Evolutionary conservation across 2,888 invertebrate species (phyloP).

Genomic region (Rhagium mordax): DNA sequence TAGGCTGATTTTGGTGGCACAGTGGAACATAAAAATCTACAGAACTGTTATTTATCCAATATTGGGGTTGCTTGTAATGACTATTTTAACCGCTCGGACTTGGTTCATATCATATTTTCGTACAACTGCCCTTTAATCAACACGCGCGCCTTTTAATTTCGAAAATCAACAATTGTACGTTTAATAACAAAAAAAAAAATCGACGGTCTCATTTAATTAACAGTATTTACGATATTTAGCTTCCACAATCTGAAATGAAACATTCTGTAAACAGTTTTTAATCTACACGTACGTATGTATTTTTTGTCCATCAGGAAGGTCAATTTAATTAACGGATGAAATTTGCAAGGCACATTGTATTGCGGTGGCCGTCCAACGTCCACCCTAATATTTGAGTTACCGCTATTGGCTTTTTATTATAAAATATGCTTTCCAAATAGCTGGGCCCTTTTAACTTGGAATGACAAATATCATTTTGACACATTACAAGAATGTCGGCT

Average conservation of each 20-base stretch:
- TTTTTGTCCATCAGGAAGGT: not conserved
- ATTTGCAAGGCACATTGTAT: not conserved
- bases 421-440: constrained; percentile 7
- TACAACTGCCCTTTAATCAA: too few species aligned
- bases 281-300: not conserved
- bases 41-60: too few species aligned
- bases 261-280: not conserved
- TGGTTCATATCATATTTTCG: too few species aligned
- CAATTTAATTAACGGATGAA: not conserved
- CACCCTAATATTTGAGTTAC: not conserved
- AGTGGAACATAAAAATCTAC: too few species aligned
- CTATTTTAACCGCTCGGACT: too few species aligned
- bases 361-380: not conserved
- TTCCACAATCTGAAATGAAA: not conserved
- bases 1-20: too few species aligned
- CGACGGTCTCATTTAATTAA: not conserved
- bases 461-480: constrained; percentile 28
- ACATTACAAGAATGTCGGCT: not conserved
- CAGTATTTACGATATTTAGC: not conserved
- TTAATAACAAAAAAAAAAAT: not conserved
- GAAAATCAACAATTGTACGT: not conserved
- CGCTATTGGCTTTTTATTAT: not conserved
- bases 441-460: constrained; percentile 7
- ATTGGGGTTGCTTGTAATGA: too few species aligned
- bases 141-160: not conserved